Percentiles rank a stretch among this genome's conserved stretches.
Conservation (phyloP, 1,140 invertebrate genomes). For the Penaeus vannamei region DNA sequence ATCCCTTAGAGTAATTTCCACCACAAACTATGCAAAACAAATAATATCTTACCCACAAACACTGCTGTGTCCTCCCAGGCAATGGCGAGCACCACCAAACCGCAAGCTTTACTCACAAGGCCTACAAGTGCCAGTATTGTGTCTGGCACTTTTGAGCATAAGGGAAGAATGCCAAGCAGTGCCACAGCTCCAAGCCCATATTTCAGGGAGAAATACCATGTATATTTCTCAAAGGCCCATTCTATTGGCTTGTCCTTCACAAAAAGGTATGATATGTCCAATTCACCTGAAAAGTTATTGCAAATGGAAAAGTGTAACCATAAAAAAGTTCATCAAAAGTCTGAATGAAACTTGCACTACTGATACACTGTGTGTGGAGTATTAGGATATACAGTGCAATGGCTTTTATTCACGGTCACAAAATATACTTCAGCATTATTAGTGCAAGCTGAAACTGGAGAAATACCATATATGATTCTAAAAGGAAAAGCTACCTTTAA, state of each 20-base stretch:
- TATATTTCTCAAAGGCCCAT: slow-evolving; percentile 72
- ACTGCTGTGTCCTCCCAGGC: slow-evolving; percentile 40
- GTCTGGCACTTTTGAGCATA: slow-evolving; percentile 36
- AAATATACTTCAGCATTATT: too few relatives aligned
- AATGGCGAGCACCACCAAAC: slow-evolving; percentile 18
- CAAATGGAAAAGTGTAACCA: background rate
- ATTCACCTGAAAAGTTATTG: slow-evolving; percentile 70
- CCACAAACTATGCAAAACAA: background rate
- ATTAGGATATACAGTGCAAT: too few relatives aligned
- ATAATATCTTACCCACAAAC: slow-evolving; percentile 39
- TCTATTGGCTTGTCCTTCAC: slow-evolving; percentile 70
- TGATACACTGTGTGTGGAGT: too few relatives aligned
- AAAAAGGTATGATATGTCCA: slow-evolving; percentile 71
- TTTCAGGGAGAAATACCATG: slow-evolving; percentile 72
- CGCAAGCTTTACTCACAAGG: slow-evolving; percentile 33
- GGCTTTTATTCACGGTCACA: too few relatives aligned
- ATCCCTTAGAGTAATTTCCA: background rate
- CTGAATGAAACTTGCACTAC: background rate
- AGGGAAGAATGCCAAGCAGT: slow-evolving; percentile 69
- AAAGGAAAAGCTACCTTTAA: too few relatives aligned
- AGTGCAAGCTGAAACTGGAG: too few relatives aligned
- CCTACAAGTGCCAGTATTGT: slow-evolving; percentile 38
- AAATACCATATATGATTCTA: too few relatives aligned
- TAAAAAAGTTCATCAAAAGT: background rate
- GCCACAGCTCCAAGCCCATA: slow-evolving; percentile 71